Conservation (phyloP, 2,888 invertebrate species). For the Ochlodes sylvanus region DNA sequence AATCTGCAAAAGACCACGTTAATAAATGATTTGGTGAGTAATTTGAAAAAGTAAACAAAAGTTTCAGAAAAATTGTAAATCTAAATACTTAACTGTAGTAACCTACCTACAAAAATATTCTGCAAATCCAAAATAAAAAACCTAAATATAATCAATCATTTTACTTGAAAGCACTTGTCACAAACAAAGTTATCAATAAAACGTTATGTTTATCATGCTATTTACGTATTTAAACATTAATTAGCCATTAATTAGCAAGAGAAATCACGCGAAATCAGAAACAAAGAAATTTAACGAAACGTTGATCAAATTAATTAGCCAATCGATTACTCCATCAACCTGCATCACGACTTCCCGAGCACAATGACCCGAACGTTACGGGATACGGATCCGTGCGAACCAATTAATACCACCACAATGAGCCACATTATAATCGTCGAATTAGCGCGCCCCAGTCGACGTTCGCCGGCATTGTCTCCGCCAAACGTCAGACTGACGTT, state of each 20-base stretch:
- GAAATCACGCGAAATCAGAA: neutral
- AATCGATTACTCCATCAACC: slow-evolving; percentile 45
- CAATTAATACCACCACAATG: slow-evolving; percentile 71
- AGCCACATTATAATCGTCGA: slow-evolving; percentile 65
- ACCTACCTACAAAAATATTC: too few relatives aligned
- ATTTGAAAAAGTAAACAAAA: too few relatives aligned
- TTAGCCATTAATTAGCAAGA: neutral
- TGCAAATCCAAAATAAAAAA: too few relatives aligned
- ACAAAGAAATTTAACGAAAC: slow-evolving; percentile 16
- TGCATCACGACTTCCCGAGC: slow-evolving; percentile 36
- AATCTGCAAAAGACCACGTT: too few relatives aligned
- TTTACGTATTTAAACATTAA: too few relatives aligned
- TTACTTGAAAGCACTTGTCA: too few relatives aligned
- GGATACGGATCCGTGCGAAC: slow-evolving; percentile 51
- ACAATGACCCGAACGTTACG: slow-evolving; percentile 48
- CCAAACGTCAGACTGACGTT: slow-evolving; percentile 66
- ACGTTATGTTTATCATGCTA: too few relatives aligned
- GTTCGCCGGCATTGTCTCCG: slow-evolving; percentile 65
- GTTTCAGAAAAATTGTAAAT: too few relatives aligned
- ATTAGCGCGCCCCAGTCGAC: slow-evolving; percentile 61
- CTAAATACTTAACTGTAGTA: too few relatives aligned
- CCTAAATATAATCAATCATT: too few relatives aligned
- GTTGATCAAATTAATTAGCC: slow-evolving; percentile 42
- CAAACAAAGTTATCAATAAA: too few relatives aligned
- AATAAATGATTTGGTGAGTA: too few relatives aligned